These are phyloP conservation scores for Megastigmus dorsalis DNA, from an alignment of 2,888 invertebrate genomes.

Conservation along the genomic window DNA sequence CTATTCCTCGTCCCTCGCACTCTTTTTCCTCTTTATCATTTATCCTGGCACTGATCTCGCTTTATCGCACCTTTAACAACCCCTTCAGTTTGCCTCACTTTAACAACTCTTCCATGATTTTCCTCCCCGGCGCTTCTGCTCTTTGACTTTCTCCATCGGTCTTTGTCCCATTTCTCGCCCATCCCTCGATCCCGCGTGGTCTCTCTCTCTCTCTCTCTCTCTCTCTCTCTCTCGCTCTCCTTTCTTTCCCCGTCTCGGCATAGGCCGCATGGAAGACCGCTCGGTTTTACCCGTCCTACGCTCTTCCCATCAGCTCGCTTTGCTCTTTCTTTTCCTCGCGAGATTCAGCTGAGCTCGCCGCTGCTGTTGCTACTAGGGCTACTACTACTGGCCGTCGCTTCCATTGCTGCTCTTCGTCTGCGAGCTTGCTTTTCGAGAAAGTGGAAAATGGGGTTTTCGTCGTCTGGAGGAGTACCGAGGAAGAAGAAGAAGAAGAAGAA, in stretches of 20 bases:
- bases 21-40: not conserved
- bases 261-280: not conserved
- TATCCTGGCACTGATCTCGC: constrained; percentile 25
- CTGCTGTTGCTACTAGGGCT: too few species aligned
- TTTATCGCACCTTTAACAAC: constrained; percentile 39
- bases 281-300: not conserved
- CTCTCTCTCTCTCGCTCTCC: not conserved
- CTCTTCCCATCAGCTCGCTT: not conserved
- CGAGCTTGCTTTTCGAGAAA: not conserved
- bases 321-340: constrained; percentile 11
- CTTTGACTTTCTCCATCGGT: constrained; percentile 46
- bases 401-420: constrained; percentile 15
- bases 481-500: too few species aligned
- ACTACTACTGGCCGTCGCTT: too few species aligned
- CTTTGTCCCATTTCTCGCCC: constrained; percentile 29
- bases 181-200: not conserved
- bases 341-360: constrained; percentile 13
- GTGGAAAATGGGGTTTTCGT: constrained; percentile 34
- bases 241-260: not conserved
- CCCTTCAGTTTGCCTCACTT: constrained; percentile 26
- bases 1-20: not conserved
- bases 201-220: not conserved
- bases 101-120: constrained; percentile 29
- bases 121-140: constrained; percentile 34
- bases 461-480: constrained; percentile 3